A percentile compares a stretch with the other conserved stretches of the same genome.
phyloP scores from a whole-genome alignment of 1,140 invertebrate genomes.

The Sinonovacula constricta region DNA sequence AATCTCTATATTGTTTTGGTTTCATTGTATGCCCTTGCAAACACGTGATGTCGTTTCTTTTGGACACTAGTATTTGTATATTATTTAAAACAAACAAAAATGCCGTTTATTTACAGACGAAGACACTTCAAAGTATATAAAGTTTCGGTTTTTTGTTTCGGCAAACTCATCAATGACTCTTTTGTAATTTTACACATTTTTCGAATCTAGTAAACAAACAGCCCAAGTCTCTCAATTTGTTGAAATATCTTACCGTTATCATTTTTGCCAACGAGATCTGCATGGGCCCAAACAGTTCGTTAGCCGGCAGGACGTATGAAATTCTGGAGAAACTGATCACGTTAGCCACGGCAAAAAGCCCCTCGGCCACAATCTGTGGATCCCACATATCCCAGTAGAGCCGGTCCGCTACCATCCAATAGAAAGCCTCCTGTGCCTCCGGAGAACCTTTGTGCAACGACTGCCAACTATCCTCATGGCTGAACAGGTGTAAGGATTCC shows the following conservation, averaged over 20 bases:
- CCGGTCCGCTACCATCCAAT: constrained; percentile 74
- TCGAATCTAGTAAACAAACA: no score
- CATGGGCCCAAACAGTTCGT: constrained; percentile 73
- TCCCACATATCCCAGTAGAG: constrained; percentile 74
- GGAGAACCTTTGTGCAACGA: constrained; percentile 19
- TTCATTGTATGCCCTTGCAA: no score
- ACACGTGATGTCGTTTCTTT: no score
- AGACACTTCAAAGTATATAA: no score
- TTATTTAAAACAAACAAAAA: no score
- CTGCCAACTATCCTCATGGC: constrained; percentile 53
- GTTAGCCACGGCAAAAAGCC: constrained; percentile 73
- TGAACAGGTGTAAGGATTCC: constrained; percentile 60
- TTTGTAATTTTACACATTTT: no score
- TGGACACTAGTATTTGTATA: no score
- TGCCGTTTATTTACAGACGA: no score
- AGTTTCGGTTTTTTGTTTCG: no score
- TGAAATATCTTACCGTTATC: constrained; percentile 73
- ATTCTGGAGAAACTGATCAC: constrained; percentile 72
- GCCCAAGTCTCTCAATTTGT: no score
- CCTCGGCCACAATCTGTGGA: constrained; percentile 71
- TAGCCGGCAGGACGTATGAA: constrained; percentile 73
- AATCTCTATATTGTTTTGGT: no score
- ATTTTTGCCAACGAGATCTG: constrained; percentile 75
- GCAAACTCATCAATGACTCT: no score
- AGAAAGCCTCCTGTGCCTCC: constrained; percentile 57